These are phyloP conservation scores for Lathamus discolor DNA, from an alignment of 2,113 vertebrate genomes.

Conservation along the genomic window DNA sequence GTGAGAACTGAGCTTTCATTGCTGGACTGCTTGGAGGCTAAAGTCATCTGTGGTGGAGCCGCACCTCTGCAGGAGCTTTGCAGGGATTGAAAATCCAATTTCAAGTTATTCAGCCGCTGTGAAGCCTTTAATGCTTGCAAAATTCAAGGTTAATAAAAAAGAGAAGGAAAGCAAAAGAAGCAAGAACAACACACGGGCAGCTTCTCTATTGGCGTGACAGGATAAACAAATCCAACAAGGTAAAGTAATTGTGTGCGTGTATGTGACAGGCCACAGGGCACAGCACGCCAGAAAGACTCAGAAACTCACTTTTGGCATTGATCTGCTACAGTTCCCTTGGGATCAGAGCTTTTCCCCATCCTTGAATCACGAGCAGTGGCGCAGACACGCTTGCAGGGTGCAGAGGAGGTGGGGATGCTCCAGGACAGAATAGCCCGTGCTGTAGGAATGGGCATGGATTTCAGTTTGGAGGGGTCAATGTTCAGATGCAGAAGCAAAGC, in stretches of 20 bases:
- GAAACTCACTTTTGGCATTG: background rate
- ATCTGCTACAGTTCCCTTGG: background rate
- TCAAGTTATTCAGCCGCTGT: background rate
- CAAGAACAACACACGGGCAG: background rate
- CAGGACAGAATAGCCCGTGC: background rate
- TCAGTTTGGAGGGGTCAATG: background rate
- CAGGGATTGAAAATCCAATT: constrained; percentile 27
- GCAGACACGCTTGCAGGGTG: accelerated
- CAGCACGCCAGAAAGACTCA: background rate
- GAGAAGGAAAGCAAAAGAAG: background rate
- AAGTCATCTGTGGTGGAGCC: background rate
- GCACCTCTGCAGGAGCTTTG: background rate
- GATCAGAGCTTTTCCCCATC: background rate
- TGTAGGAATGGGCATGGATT: background rate
- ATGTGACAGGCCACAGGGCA: background rate
- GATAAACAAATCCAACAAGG: background rate
- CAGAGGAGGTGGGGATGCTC: background rate
- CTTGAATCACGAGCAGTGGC: background rate
- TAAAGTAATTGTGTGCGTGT: background rate
- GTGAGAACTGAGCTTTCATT: background rate
- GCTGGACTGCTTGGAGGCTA: background rate
- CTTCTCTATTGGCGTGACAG: background rate
- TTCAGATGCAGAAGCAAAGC: background rate
- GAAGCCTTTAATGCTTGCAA: background rate
- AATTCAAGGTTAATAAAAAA: background rate